Percentiles rank a stretch among this genome's conserved stretches.
phyloP scores from a whole-genome alignment of 2,888 invertebrate genomes.

The Zygothrica quintamaculata region DNA sequence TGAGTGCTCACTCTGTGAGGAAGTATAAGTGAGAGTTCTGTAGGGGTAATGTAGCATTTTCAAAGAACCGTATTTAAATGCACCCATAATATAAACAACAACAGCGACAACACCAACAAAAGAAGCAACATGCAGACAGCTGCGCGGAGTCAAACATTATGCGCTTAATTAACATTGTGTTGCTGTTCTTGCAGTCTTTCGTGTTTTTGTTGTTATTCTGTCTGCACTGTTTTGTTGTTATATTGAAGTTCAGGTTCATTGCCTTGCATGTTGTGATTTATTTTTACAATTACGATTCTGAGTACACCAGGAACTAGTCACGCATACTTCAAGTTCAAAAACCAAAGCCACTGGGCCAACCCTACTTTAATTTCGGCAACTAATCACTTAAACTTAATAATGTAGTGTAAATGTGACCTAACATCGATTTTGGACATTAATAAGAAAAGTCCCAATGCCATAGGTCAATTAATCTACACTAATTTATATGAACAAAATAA shows the following conservation, averaged over 20 bases:
- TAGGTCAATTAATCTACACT: too few relatives aligned
- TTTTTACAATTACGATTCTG: constrained; percentile 52
- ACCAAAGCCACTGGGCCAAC: constrained; percentile 10
- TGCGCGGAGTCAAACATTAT: constrained; percentile 59
- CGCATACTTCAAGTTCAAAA: constrained; percentile 60
- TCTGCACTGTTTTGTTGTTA: constrained; percentile 28
- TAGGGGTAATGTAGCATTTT: constrained; percentile 67
- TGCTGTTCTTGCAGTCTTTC: constrained; percentile 35
- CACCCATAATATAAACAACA: constrained; percentile 45
- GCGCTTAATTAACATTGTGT: constrained; percentile 59
- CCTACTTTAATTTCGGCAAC: background rate
- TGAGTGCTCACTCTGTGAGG: constrained; percentile 7
- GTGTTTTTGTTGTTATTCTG: constrained; percentile 25
- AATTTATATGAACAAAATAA: background rate
- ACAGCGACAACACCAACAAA: constrained; percentile 33
- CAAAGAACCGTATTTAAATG: constrained; percentile 52
- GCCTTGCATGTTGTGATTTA: constrained; percentile 73
- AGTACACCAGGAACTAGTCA: background rate
- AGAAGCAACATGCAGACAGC: constrained; percentile 41
- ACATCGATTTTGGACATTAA: constrained; percentile 1
- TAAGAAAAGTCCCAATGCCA: background rate
- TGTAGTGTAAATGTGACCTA: constrained; percentile 7
- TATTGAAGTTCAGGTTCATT: constrained; percentile 77
- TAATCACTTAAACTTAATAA: constrained; percentile 49
- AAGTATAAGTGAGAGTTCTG: constrained; percentile 9